Evolutionary conservation across 2,888 invertebrate species (phyloP).

Genomic region (Epinotia demarniana): DNA sequence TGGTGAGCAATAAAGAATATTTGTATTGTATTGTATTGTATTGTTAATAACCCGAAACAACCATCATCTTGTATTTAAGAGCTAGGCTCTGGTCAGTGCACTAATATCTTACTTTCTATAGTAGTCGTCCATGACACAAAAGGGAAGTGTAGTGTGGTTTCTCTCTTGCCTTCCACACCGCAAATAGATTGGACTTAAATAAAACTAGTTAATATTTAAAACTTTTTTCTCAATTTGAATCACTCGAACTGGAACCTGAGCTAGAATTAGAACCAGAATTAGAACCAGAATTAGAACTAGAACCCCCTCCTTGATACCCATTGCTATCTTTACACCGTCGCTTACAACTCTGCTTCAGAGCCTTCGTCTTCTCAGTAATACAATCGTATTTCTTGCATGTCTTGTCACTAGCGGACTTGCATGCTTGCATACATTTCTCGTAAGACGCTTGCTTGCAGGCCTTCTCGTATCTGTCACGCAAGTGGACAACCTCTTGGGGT

Average conservation of each 20-base stretch:
- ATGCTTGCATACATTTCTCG: slow-evolving; percentile 3
- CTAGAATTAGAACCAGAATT: no score
- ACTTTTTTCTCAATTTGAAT: no score
- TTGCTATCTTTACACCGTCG: not conserved
- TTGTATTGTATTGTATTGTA: no score
- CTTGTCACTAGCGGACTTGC: not conserved
- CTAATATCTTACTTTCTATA: no score
- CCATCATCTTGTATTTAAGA: no score
- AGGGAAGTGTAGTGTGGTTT: no score
- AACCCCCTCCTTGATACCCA: not conserved
- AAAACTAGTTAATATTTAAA: not conserved
- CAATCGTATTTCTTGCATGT: slow-evolving; percentile 13
- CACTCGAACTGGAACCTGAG: not conserved
- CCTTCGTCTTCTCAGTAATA: not conserved
- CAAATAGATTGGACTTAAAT: not conserved
- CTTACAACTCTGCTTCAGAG: not conserved
- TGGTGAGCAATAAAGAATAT: no score
- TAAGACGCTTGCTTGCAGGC: not conserved
- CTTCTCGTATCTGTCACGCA: slow-evolving; percentile 14
- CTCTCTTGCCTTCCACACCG: no score
- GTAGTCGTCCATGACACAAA: no score
- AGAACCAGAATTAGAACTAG: not conserved
- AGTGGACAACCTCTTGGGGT: not conserved
- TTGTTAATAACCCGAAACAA: no score
- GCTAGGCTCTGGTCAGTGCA: no score